Percentiles rank a stretch among this genome's conserved stretches.
phyloP scores from a whole-genome alignment of 2,113 vertebrate genomes.

The Xerus inauris region DNA sequence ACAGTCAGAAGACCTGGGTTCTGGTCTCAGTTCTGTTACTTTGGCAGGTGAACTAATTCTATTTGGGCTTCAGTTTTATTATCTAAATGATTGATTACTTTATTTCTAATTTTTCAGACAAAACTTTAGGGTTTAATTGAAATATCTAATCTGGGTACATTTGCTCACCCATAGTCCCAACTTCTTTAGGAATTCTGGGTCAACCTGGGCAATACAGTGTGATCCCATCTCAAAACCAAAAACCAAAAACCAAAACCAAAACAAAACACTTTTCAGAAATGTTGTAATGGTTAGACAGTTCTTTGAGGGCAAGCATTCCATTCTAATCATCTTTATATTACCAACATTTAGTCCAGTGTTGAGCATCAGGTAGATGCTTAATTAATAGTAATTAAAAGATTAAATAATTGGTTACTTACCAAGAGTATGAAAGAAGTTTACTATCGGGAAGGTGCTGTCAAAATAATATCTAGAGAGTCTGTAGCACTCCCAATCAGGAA shows the following conservation, averaged over 20 bases:
- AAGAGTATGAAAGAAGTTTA: background rate
- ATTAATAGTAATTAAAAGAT: background rate
- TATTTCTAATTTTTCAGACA: background rate
- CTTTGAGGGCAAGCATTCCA: background rate
- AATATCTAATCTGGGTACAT: background rate
- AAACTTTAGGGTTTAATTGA: background rate
- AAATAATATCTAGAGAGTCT: background rate
- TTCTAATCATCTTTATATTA: background rate
- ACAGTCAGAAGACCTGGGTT: background rate
- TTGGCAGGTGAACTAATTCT: background rate
- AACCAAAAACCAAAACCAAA: background rate
- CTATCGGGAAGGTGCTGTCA: background rate
- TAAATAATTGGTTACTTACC: background rate
- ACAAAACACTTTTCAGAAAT: background rate
- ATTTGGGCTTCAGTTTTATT: background rate
- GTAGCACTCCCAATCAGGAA: background rate
- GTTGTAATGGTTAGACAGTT: background rate
- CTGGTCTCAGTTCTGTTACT: background rate
- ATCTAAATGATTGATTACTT: background rate
- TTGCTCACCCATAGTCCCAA: background rate
- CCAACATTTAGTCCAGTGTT: background rate
- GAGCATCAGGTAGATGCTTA: background rate
- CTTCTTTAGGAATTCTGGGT: too few relatives aligned
- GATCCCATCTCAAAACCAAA: background rate
- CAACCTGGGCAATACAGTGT: background rate